phyloP scores from a whole-genome alignment of 2,797 vertebrate species.

The Tapera naevia region DNA sequence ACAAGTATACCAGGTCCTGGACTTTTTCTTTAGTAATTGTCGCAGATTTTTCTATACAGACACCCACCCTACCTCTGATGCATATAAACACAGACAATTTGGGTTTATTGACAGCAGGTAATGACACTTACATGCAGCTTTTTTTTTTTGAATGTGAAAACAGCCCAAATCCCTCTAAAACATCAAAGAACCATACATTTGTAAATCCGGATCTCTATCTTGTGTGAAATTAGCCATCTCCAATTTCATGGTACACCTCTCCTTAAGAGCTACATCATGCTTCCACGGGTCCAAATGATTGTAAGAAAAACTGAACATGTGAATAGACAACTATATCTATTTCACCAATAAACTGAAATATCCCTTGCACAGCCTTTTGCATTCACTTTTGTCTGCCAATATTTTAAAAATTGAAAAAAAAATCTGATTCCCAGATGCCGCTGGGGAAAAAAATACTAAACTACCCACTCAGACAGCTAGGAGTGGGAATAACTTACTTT shows the following conservation, averaged over 20 bases:
- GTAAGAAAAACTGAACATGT: not conserved
- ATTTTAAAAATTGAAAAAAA: conserved; percentile 8
- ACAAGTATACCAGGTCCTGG: not conserved
- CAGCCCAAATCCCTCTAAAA: not conserved
- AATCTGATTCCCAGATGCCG: not conserved
- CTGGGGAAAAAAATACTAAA: not conserved
- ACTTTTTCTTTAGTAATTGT: not conserved
- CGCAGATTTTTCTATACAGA: conserved; percentile 19
- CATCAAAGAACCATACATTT: not conserved
- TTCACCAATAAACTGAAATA: not conserved
- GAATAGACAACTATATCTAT: not conserved
- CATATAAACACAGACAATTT: conserved; percentile 32
- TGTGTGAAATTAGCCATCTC: not conserved
- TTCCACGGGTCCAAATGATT: not conserved
- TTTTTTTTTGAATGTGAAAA: not conserved
- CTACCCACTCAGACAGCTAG: not conserved
- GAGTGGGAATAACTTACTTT: not conserved
- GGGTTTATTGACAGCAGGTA: not conserved
- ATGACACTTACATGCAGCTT: not conserved
- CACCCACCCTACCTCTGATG: not conserved
- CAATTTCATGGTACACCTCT: not conserved
- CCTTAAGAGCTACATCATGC: not conserved
- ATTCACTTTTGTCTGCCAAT: not conserved
- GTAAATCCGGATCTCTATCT: not conserved
- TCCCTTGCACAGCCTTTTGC: not conserved